Conservation (phyloP, 2,888 invertebrate genomes). For the Ophion obscuratus region DNA sequence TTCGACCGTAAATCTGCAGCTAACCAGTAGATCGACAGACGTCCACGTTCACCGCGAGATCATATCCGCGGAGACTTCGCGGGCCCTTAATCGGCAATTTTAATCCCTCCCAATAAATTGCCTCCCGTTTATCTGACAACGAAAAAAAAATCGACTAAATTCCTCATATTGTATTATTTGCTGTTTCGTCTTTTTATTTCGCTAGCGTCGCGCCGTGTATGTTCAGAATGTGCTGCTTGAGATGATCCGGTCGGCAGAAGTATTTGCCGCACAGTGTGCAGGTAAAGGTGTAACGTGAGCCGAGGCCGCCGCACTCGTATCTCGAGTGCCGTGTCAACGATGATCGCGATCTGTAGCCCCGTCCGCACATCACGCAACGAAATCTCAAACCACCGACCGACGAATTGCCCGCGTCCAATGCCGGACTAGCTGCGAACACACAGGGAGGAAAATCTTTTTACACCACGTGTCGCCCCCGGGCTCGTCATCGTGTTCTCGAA, state of each 20-base stretch:
- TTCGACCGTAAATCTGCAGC: too few species aligned
- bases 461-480: slow-evolving; percentile 57
- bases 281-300: slow-evolving; percentile 83
- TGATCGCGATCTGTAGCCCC: slow-evolving; percentile 82
- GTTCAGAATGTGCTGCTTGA: slow-evolving; percentile 84
- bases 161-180: slow-evolving; percentile 2
- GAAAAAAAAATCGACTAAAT: background rate
- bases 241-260: slow-evolving; percentile 83
- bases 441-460: slow-evolving; percentile 74
- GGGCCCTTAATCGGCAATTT: too few species aligned
- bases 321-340: slow-evolving; percentile 83
- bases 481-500: background rate
- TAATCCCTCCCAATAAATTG: too few species aligned
- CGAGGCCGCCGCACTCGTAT: slow-evolving; percentile 83
- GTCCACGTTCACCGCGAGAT: too few species aligned
- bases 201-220: slow-evolving; percentile 80
- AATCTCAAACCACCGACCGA: slow-evolving; percentile 77
- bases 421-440: slow-evolving; percentile 82
- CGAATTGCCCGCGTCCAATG: slow-evolving; percentile 75
- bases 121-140: background rate
- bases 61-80: too few species aligned
- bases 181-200: slow-evolving; percentile 73
- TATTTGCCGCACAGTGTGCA: slow-evolving; percentile 83
- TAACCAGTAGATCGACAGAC: too few species aligned
- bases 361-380: slow-evolving; percentile 83